Percentiles rank a stretch among this genome's conserved stretches.
phyloP scores from a whole-genome alignment of 2,888 invertebrate species.

The Lamellibrachia columna region DNA sequence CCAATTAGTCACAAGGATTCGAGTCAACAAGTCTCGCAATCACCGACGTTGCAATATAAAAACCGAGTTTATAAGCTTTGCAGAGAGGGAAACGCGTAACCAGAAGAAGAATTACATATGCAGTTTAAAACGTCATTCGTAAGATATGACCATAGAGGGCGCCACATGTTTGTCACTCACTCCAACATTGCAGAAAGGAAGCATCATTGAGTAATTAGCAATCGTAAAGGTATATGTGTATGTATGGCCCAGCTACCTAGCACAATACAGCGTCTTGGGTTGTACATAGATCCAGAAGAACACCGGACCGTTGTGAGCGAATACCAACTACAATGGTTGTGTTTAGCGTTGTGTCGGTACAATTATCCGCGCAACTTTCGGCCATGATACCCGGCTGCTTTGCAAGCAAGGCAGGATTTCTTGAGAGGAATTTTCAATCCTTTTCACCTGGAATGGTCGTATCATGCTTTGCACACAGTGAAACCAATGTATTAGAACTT shows the following conservation, averaged over 20 bases:
- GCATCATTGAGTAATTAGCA: neutral
- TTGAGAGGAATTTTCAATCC: neutral
- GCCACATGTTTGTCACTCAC: neutral
- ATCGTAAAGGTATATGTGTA: neutral
- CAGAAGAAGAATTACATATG: neutral
- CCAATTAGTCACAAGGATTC: no score
- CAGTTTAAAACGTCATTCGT: neutral
- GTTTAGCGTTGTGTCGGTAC: neutral
- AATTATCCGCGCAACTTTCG: neutral
- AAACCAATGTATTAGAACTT: neutral
- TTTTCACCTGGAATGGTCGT: neutral
- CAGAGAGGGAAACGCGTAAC: neutral
- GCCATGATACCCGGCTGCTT: neutral
- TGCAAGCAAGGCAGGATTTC: constrained; percentile 12
- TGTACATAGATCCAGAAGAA: neutral
- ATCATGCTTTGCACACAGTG: neutral
- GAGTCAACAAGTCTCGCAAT: no score
- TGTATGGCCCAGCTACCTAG: neutral
- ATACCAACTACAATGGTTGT: neutral
- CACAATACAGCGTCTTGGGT: neutral
- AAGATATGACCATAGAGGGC: neutral
- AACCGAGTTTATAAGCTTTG: no score
- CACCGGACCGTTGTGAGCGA: neutral
- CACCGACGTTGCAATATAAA: no score
- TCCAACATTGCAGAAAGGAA: neutral